phyloP scores from a whole-genome alignment of 1,140 invertebrate genomes.

The Metaphire vulgaris region DNA sequence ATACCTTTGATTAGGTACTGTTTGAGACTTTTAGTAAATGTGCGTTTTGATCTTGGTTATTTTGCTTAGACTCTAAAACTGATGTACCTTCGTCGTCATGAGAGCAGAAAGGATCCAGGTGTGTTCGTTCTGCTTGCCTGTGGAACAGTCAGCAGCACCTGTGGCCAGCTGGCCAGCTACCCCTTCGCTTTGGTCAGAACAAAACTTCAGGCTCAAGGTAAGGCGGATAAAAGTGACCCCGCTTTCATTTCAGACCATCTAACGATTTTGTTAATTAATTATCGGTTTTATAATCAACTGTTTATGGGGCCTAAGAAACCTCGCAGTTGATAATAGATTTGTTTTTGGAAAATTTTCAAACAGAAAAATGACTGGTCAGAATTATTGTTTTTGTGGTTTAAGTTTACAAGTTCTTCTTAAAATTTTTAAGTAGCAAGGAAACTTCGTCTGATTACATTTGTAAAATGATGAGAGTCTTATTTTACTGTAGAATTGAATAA shows the following conservation, averaged over 20 bases:
- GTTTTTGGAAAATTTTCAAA: no score
- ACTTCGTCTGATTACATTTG: no score
- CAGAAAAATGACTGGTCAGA: no score
- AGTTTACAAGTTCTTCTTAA: no score
- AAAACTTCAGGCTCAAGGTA: conserved; percentile 70
- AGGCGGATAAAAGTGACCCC: no score
- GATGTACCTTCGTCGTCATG: conserved; percentile 22
- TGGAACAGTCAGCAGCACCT: conserved; percentile 84
- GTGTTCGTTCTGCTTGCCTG: conserved; percentile 71
- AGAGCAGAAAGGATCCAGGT: conserved; percentile 54
- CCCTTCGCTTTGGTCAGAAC: conserved; percentile 92
- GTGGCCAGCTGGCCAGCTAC: conserved; percentile 94
- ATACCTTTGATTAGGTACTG: no score
- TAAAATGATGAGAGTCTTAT: no score
- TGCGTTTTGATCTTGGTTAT: no score
- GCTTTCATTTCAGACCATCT: neutral
- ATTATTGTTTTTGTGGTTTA: no score
- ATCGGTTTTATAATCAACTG: conserved; percentile 5
- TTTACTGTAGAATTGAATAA: neutral
- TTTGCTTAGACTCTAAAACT: conserved; percentile 30
- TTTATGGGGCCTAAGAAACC: neutral
- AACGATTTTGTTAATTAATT: neutral
- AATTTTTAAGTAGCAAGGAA: no score
- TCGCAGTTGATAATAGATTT: no score
- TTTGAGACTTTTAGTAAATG: no score